phyloP scores from a whole-genome alignment of 2,888 invertebrate genomes.

The Zaprionus bogoriensis region DNA sequence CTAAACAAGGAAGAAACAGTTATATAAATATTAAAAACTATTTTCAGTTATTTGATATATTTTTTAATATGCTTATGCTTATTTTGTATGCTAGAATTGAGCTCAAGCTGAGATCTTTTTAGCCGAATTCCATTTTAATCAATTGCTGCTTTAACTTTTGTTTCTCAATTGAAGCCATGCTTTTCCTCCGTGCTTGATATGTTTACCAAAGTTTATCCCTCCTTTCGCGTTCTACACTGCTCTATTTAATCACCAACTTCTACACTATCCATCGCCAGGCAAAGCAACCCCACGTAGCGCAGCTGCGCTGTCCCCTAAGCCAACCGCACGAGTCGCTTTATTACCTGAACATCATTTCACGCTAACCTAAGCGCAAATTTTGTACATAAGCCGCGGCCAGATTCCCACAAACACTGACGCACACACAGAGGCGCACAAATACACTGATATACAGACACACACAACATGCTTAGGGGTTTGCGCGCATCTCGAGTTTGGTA shows the following conservation, averaged over 20 bases:
- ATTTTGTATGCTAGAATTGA: too few relatives aligned
- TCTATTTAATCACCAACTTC: background rate
- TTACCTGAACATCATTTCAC: slow-evolving; percentile 73
- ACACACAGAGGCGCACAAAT: slow-evolving; percentile 6
- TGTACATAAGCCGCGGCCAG: slow-evolving; percentile 65
- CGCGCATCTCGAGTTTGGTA: slow-evolving; percentile 49
- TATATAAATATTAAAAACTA: too few relatives aligned
- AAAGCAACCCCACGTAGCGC: slow-evolving; percentile 21
- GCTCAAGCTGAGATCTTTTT: too few relatives aligned
- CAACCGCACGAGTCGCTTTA: slow-evolving; percentile 48
- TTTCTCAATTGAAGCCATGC: background rate
- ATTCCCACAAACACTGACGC: slow-evolving; percentile 26
- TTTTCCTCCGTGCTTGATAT: background rate
- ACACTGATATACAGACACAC: background rate
- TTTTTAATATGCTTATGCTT: too few relatives aligned
- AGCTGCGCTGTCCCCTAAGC: slow-evolving; percentile 19
- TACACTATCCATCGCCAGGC: background rate
- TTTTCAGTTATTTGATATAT: background rate
- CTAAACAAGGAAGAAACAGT: too few relatives aligned
- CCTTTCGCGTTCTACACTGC: background rate
- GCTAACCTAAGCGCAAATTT: slow-evolving; percentile 74
- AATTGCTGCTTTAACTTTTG: too few relatives aligned
- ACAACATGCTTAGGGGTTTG: slow-evolving; percentile 2
- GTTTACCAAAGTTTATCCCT: background rate
- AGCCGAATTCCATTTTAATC: too few relatives aligned